phyloP scores from a whole-genome alignment of 1,140 invertebrate species.

The Meloidogyne chitwoodi region DNA sequence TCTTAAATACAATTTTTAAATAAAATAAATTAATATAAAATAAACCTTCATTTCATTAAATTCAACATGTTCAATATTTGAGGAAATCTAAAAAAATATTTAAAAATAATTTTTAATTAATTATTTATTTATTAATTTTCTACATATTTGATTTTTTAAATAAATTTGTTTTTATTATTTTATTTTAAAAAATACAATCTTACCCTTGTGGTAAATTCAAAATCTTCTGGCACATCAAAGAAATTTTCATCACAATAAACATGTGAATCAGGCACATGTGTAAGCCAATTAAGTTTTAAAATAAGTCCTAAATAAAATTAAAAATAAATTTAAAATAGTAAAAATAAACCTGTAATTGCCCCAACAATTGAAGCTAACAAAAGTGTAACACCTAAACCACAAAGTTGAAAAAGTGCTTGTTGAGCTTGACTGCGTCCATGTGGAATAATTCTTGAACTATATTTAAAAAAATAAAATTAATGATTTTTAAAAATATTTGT shows the following conservation, averaged over 20 bases:
- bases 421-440: conserved; percentile 18
- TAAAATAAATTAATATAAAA: neutral
- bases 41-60: neutral
- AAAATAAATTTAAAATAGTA: neutral
- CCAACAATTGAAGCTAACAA: conserved; percentile 46
- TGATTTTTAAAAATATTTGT: too few species aligned
- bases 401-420: conserved; percentile 49
- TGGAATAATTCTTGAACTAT: conserved; percentile 21
- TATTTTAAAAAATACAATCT: too few species aligned
- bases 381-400: conserved; percentile 44
- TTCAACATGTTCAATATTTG: neutral
- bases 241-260: conserved; percentile 51
- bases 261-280: conserved; percentile 42
- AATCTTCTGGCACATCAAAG: conserved; percentile 56
- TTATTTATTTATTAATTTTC: too few species aligned
- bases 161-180: too few species aligned
- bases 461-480: neutral
- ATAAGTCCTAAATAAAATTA: conserved; percentile 46
- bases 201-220: conserved; percentile 56
- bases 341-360: conserved; percentile 48
- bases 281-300: conserved; percentile 46
- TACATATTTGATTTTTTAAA: too few species aligned
- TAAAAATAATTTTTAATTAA: neutral
- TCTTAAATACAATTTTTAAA: neutral
- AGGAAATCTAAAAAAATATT: neutral